phyloP scores from a whole-genome alignment of 2,113 vertebrate genomes.

The Eonycteris spelaea region DNA sequence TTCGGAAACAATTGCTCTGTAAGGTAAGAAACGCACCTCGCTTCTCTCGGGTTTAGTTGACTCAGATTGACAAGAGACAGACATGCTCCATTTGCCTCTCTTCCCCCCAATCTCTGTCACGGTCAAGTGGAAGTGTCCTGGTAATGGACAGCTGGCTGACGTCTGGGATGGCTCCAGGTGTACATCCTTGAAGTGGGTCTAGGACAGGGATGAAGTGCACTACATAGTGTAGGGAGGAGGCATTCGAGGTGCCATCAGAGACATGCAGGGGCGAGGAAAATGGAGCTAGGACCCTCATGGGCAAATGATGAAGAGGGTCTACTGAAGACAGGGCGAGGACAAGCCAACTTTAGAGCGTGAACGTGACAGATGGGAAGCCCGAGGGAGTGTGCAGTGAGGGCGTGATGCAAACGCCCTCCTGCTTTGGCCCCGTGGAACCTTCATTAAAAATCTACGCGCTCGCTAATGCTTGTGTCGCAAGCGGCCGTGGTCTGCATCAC shows the following conservation, averaged over 20 bases:
- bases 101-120: not conserved
- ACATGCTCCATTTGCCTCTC: not conserved
- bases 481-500: not conserved
- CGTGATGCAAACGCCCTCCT: not conserved
- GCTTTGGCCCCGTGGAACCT: not conserved
- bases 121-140: not conserved
- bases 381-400: not conserved
- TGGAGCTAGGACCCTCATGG: not conserved
- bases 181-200: too few relatives aligned
- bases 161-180: too few relatives aligned
- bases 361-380: not conserved
- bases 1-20: not conserved
- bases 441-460: not conserved
- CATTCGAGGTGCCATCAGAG: not conserved
- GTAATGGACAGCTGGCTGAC: not conserved
- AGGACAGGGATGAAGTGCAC: not conserved
- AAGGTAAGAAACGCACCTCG: not conserved
- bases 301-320: not conserved
- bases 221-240: not conserved
- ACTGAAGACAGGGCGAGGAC: fast-evolving
- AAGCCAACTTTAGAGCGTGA: not conserved
- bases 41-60: not conserved
- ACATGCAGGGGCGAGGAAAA: not conserved
- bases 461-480: not conserved
- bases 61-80: not conserved